Percentiles rank a stretch among this genome's conserved stretches.
Evolutionary conservation across 2,888 invertebrate species (phyloP).

Genomic region (Pheosia tremula): DNA sequence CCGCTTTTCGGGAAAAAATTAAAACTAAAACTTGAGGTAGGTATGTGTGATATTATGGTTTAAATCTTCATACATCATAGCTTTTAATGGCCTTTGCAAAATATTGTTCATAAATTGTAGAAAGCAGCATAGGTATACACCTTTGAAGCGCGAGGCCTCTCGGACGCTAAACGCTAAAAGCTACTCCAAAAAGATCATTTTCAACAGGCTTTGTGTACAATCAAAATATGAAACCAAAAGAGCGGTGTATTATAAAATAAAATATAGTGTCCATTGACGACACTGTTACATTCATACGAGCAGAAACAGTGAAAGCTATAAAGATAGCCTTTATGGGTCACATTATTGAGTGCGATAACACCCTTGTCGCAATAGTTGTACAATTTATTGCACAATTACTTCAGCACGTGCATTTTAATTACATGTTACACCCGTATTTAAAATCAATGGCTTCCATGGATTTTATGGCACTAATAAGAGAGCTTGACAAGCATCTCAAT

Average conservation of each 20-base stretch:
- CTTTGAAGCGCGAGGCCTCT: no score
- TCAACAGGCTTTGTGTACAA: no score
- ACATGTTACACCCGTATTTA: conserved; percentile 7
- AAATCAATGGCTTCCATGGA: conserved; percentile 9
- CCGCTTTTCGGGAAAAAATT: no score
- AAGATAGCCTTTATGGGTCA: conserved; percentile 22
- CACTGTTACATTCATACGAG: neutral
- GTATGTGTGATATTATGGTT: no score
- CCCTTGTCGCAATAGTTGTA: conserved; percentile 10
- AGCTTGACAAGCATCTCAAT: neutral
- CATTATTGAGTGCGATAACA: conserved; percentile 16
- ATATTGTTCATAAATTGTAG: no score
- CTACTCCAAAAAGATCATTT: no score
- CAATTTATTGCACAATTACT: conserved; percentile 11
- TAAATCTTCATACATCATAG: neutral
- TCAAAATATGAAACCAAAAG: no score
- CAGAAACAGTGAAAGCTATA: conserved; percentile 12
- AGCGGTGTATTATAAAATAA: no score
- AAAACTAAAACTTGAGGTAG: no score
- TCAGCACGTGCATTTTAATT: neutral
- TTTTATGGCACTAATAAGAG: neutral
- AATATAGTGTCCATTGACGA: neutral
- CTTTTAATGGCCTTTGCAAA: neutral
- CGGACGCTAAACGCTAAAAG: no score
- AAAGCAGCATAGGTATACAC: no score